These are phyloP conservation scores for Eulithis testata DNA, from an alignment of 2,888 invertebrate genomes.

Conservation along the genomic window DNA sequence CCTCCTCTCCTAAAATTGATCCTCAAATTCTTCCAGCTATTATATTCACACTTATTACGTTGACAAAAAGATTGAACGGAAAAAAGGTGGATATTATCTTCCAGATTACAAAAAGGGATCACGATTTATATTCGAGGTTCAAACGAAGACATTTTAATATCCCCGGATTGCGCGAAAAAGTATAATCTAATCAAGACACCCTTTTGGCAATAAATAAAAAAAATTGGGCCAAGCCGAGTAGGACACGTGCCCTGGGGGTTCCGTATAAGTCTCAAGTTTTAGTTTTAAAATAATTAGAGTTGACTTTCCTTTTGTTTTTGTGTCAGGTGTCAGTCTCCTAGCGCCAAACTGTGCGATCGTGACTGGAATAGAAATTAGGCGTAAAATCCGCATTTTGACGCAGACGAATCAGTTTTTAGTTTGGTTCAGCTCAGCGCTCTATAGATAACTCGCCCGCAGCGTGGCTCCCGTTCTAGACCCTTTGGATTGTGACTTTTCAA, in stretches of 20 bases:
- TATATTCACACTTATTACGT: slow-evolving; percentile 45
- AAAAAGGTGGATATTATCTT: slow-evolving; percentile 45
- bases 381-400: too few relatives aligned
- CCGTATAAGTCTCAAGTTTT: not conserved
- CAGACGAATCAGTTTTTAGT: too few relatives aligned
- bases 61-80: slow-evolving; percentile 41
- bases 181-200: slow-evolving; percentile 61
- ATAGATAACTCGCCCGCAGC: too few relatives aligned
- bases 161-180: slow-evolving; percentile 51
- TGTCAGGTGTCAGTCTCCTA: slow-evolving; percentile 3
- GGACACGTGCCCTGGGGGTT: not conserved
- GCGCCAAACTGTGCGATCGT: slow-evolving; percentile 2
- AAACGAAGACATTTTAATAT: slow-evolving; percentile 58
- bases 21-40: slow-evolving; percentile 38
- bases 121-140: slow-evolving; percentile 51
- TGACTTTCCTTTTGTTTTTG: slow-evolving; percentile 3
- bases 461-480: too few relatives aligned
- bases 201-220: slow-evolving; percentile 68
- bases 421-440: too few relatives aligned
- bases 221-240: slow-evolving; percentile 39
- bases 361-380: not conserved
- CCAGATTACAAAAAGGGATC: slow-evolving; percentile 49
- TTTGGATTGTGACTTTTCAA: too few relatives aligned
- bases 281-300: slow-evolving; percentile 4
- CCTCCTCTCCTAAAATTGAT: slow-evolving; percentile 38